phyloP scores from a whole-genome alignment of 2,888 invertebrate genomes.

The Glaucopsyche alexis region DNA sequence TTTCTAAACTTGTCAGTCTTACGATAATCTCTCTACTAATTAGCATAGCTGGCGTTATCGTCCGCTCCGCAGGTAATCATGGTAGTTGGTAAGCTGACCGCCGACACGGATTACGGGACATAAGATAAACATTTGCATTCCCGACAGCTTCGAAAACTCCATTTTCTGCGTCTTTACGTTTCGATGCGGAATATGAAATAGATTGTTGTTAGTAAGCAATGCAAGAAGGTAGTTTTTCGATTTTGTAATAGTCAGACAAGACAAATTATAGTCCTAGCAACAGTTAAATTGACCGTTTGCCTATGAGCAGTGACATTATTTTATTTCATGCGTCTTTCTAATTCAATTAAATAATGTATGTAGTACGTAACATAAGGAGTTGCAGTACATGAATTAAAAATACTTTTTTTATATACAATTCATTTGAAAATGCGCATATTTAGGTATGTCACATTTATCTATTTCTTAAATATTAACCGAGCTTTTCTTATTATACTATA shows the following conservation, averaged over 20 bases:
- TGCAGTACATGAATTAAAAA: too few species aligned
- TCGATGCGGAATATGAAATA: background rate
- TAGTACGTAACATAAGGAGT: too few species aligned
- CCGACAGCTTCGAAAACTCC: background rate
- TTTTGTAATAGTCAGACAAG: background rate
- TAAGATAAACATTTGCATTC: slow-evolving; percentile 1
- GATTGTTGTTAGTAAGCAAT: background rate
- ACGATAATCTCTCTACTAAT: background rate
- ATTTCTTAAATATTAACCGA: too few species aligned
- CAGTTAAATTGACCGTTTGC: too few species aligned
- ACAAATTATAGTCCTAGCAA: too few species aligned
- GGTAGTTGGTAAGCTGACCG: slow-evolving; percentile 17
- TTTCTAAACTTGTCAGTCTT: too few species aligned
- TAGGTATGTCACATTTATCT: too few species aligned
- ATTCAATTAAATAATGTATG: too few species aligned
- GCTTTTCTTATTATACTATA: too few species aligned
- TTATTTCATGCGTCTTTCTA: background rate
- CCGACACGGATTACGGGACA: background rate
- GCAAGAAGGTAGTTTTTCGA: background rate
- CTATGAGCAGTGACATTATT: background rate
- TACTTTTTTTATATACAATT: too few species aligned
- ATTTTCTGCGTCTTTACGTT: slow-evolving; percentile 3
- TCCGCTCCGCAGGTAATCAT: background rate
- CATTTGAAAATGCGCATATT: too few species aligned
- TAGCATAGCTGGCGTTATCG: slow-evolving; percentile 13